These are phyloP conservation scores for Dermatemys mawii DNA, from an alignment of 2,113 vertebrate genomes.

Conservation along the genomic window DNA sequence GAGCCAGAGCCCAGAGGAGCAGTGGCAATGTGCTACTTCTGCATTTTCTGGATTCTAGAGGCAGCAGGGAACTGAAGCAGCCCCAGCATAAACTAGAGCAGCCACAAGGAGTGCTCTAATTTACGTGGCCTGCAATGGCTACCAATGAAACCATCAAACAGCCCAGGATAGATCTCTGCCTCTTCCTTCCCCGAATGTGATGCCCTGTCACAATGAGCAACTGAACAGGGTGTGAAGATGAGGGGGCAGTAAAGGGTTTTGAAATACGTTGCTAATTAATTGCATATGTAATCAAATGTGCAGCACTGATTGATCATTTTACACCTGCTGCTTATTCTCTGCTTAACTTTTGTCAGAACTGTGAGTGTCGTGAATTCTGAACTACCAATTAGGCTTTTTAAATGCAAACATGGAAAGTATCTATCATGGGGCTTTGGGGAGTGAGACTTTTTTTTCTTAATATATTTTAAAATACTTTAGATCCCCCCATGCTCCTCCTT, in stretches of 20 bases:
- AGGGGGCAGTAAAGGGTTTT: not conserved
- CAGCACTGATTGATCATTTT: not conserved
- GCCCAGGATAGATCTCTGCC: slow-evolving; percentile 9
- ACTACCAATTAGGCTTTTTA: not conserved
- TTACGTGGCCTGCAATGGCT: not conserved
- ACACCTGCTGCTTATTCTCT: slow-evolving; percentile 13
- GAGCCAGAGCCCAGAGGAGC: not conserved
- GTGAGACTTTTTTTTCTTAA: not conserved
- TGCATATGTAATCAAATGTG: slow-evolving; percentile 21
- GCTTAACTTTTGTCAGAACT: not conserved
- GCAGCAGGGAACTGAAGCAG: not conserved
- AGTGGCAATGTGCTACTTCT: fast-evolving
- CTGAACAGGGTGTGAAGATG: not conserved
- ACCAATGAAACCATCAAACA: not conserved
- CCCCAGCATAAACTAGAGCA: not conserved
- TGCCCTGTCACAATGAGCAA: too few relatives aligned
- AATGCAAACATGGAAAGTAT: slow-evolving; percentile 6
- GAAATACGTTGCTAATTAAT: slow-evolving; percentile 21
- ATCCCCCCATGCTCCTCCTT: not conserved
- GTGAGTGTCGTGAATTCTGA: slow-evolving; percentile 27
- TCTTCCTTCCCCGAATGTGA: not conserved
- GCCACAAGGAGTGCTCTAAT: not conserved
- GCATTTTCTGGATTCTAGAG: fast-evolving
- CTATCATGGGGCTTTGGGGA: not conserved
- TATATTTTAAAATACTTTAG: not conserved